These are phyloP conservation scores for Zaprionus lachaisei DNA, from an alignment of 1,140 invertebrate species.

Conservation along the genomic window DNA sequence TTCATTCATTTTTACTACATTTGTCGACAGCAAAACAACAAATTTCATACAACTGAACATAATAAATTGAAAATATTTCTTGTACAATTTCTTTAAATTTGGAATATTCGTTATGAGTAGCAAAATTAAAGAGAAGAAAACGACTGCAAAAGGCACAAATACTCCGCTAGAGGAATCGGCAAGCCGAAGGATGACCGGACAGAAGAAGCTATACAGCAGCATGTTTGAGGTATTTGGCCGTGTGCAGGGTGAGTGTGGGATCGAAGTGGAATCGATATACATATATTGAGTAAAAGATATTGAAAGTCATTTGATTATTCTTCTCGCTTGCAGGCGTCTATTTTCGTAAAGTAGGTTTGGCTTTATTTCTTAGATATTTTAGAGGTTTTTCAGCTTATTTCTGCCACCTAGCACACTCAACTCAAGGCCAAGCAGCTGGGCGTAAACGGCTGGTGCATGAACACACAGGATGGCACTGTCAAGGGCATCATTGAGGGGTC, in stretches of 20 bases:
- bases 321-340: conserved; percentile 36
- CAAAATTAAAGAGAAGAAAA: conserved; percentile 54
- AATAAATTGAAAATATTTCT: neutral
- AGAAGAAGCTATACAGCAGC: conserved; percentile 38
- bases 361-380: neutral
- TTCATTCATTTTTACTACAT: conserved; percentile 1
- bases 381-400: neutral
- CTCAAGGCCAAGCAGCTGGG: conserved; percentile 54
- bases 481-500: conserved; percentile 61
- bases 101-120: conserved; percentile 39
- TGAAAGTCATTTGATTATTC: neutral
- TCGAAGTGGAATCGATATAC: too few relatives aligned
- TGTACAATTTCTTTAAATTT: neutral
- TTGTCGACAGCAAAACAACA: neutral
- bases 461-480: conserved; percentile 58
- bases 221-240: conserved; percentile 58
- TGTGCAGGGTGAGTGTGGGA: conserved; percentile 52
- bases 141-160: neutral
- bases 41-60: neutral
- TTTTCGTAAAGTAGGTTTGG: conserved; percentile 57
- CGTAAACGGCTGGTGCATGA: conserved; percentile 66
- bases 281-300: neutral
- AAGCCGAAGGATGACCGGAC: neutral
- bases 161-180: neutral
- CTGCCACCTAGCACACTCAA: conserved; percentile 46